Base-by-base conservation (phyloP, 2,113 vertebrate species). In the Baryphthengus martii region DNA sequence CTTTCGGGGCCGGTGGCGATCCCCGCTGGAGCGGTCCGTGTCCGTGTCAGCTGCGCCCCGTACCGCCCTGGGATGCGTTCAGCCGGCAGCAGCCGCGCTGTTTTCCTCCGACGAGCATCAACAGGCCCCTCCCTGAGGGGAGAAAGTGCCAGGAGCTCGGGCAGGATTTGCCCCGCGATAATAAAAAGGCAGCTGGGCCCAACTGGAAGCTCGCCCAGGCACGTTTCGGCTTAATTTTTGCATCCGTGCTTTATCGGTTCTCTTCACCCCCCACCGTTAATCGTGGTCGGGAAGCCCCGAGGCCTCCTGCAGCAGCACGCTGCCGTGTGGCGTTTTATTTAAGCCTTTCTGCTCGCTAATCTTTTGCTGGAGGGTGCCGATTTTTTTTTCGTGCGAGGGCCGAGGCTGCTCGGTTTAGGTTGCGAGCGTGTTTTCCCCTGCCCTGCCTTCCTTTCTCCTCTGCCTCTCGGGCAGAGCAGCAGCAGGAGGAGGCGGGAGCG, bases 171-270 rank as follows among this genome's bases (percentile, higher is more conserved):
- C 66, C 89, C 89, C 44, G 28, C 66, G 59, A 68, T 92, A 37
- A 90, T 53, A 40, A 73, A 71, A 71, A 75, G 2, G 73, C 85
- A 62, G 66, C 79, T 39, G 67, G 56, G 72, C 89, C 37, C 28
- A 12, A 7, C 49, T 85, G 94, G 88, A 87, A 45, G 47, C 78
- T 95, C 52, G 62, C 93, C 96, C 80, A 31, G 85, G 47, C 68
- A 29, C 70, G 47, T 24, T 89, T 71, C 77, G 85, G 53, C 33
- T 77, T 95, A 74, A 68, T 85, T 85, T 82, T 73, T 92, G 75
- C 82, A 59, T 28, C 79, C 21, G 7, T 29, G 33, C 35, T 71
- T 56, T 62, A 50, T 90, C 62, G 17, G 71, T 73, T 80, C 20
- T 2, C 56, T 83, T 88, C 92, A 68, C 47, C 56, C 58, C 1